Conservation (phyloP, 2,888 invertebrate species). For the Strigamia maritima region DNA sequence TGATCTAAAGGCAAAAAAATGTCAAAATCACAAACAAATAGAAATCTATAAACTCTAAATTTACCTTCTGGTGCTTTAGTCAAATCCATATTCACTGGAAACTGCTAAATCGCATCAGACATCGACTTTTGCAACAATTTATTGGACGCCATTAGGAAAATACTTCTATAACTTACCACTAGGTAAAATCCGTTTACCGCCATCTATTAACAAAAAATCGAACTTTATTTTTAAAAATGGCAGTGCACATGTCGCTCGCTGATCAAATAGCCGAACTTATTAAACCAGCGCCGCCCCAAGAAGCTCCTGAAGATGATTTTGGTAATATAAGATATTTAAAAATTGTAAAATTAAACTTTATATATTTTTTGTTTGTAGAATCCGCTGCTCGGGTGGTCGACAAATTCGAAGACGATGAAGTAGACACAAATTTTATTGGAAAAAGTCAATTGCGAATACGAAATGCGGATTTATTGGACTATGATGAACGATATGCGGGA, state of each 20-base stretch:
- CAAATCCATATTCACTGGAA: no score
- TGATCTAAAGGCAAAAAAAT: conserved; percentile 65
- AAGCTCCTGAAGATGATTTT: conserved; percentile 36
- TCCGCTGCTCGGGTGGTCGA: conserved; percentile 30
- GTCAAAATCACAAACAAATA: no score
- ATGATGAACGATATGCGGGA: conserved; percentile 34
- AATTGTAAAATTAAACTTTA: neutral
- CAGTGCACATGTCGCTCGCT: conserved; percentile 15
- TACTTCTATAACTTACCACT: no score
- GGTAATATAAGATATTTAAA: neutral
- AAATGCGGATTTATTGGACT: conserved; percentile 7
- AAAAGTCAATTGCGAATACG: neutral
- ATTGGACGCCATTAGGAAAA: no score
- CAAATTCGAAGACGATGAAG: neutral
- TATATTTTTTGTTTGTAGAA: conserved; percentile 2
- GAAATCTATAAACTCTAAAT: no score
- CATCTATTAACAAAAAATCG: no score
- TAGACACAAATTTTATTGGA: neutral
- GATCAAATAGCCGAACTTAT: conserved; percentile 29
- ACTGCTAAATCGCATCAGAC: no score
- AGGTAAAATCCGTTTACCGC: no score
- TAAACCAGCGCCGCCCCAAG: conserved; percentile 31
- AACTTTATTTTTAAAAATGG: no score
- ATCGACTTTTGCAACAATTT: no score
- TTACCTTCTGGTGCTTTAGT: no score